Conservation (phyloP, 2,888 invertebrate genomes). For the Drosophila testacea region DNA sequence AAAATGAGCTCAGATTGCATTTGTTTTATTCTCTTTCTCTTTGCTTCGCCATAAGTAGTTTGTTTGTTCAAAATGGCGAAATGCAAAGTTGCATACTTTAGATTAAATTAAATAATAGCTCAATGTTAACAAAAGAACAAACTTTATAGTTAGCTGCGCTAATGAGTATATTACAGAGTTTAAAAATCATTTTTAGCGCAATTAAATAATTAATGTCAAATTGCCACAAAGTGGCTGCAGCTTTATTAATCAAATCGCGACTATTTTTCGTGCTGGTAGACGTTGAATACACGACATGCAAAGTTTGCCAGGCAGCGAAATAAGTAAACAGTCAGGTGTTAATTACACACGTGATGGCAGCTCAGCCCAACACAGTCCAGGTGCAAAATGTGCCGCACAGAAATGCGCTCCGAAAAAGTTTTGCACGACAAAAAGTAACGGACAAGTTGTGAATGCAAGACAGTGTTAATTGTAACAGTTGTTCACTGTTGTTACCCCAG, state of each 20-base stretch:
- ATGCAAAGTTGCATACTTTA: background rate
- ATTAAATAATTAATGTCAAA: slow-evolving; percentile 57
- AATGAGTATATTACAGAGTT: slow-evolving; percentile 3
- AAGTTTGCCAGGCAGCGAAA: slow-evolving; percentile 43
- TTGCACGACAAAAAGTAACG: slow-evolving; percentile 18
- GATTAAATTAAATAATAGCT: background rate
- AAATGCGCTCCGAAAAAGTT: slow-evolving; percentile 51
- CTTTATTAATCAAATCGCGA: slow-evolving; percentile 58
- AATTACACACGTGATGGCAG: slow-evolving; percentile 65
- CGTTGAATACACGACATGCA: slow-evolving; percentile 30
- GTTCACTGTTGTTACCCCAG: slow-evolving; percentile 41
- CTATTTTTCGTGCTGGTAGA: background rate
- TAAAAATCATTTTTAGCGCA: slow-evolving; percentile 33
- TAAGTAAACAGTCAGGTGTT: slow-evolving; percentile 61
- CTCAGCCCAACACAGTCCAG: slow-evolving; percentile 15
- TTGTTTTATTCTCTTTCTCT: no score
- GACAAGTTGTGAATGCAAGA: slow-evolving; percentile 47
- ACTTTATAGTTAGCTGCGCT: slow-evolving; percentile 3
- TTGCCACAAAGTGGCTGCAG: slow-evolving; percentile 43
- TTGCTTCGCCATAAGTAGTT: no score
- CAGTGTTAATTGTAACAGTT: slow-evolving; percentile 73
- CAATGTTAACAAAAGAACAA: background rate
- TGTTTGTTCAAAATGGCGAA: no score
- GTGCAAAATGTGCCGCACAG: slow-evolving; percentile 39
- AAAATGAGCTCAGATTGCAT: no score